Evolutionary conservation across 53 echinoderm and acorn worm genomes (phyloP), one percentile per base, ranked within the genome.

Genomic region (Henricia sp.): DNA sequence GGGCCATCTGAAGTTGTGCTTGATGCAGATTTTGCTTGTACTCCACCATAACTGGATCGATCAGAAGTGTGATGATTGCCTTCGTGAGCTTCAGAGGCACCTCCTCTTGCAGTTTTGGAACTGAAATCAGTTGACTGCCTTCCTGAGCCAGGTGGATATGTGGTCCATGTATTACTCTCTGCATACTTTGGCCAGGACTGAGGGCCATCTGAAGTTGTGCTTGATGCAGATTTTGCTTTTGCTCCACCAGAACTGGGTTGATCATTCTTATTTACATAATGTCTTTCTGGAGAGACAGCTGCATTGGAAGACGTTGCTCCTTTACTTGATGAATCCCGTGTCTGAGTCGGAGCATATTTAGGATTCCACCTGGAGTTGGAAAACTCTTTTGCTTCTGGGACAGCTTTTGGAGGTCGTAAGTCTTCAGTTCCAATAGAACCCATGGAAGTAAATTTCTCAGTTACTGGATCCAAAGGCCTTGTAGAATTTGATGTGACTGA

Each of bases 171-270:
- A 30, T 30, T 59, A 14, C 41, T 16, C 76, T 62, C 63, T 62
- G 55, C 43, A 11, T 23, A 44, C n/a, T 46, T 78, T 43, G 44
- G 52, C 51, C 36, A 19, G 53, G 12, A 25, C 33, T 24, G 46
- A 24, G 10, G 62, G n/a, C 48, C 23, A 13, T 64, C 37, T 25
- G 63, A 34, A 34, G 51, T 37, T 26, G 52, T 28, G 23, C 44
- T 59, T 34, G 48, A 44, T 30, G 42, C 20, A 3, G 64, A 27
- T 63, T 60, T 64, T n/a, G 80, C 48, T 64, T 80, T 80, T 3
- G 80, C 20, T 29, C 64, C 80, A 1, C 28, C 36, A 14, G 46
- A 6, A 17, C 25, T 57, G 41, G 26, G 39, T 26, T 44, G 48
- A 5, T 27, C 30, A 25, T 6, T 70, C 33, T 16, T 16, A 24